These are phyloP conservation scores for Clitarchus hookeri DNA, from an alignment of 2,888 invertebrate genomes.

Conservation along the genomic window DNA sequence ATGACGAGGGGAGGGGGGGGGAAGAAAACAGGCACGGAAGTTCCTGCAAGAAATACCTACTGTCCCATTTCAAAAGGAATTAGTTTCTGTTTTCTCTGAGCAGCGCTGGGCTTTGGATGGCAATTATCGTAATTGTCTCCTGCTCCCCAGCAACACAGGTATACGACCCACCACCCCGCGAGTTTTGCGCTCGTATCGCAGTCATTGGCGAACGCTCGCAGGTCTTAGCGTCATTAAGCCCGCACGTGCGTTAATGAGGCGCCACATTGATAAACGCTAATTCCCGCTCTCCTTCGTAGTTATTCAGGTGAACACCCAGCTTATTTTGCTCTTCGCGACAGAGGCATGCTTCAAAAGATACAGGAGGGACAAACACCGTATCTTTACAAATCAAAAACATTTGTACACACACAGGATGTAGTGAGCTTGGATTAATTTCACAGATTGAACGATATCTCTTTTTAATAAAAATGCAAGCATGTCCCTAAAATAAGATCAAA, in stretches of 20 bases:
- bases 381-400: too few relatives aligned
- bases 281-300: not conserved
- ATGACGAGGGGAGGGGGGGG: not conserved
- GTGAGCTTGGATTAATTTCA: too few relatives aligned
- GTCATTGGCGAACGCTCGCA: not conserved
- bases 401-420: too few relatives aligned
- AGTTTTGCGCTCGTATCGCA: not conserved
- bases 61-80: not conserved
- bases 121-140: constrained; percentile 8
- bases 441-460: too few relatives aligned
- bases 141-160: not conserved
- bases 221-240: not conserved
- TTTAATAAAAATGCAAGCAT: too few relatives aligned
- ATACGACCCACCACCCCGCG: not conserved
- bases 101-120: not conserved
- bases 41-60: not conserved
- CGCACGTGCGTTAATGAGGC: not conserved
- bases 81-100: not conserved
- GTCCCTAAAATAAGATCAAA: too few relatives aligned
- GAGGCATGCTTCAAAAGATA: too few relatives aligned
- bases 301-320: not conserved
- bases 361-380: not conserved
- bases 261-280: not conserved
- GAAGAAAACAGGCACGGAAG: not conserved
- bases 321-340: not conserved